A percentile compares a stretch with the other conserved stretches of the same genome.
Conservation (phyloP, 1,140 invertebrate species). For the Liolophura sinensis region DNA sequence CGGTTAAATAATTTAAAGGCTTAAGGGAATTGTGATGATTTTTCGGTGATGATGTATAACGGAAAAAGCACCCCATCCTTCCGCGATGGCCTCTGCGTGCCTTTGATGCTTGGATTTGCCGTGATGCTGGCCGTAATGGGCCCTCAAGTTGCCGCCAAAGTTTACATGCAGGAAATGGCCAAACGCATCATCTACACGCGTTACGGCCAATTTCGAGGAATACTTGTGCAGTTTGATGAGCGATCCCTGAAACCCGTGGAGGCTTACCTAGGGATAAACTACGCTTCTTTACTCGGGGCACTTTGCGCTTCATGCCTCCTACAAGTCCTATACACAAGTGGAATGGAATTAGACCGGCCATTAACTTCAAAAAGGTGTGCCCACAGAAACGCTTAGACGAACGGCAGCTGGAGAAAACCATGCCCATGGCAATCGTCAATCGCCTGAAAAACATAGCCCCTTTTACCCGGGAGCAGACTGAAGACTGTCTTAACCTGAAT, state of each 20-base stretch:
- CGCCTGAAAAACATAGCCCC: constrained; percentile 84
- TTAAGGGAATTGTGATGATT: too few relatives aligned
- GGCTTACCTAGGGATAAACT: constrained; percentile 91
- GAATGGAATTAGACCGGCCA: constrained; percentile 80
- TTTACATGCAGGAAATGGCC: too few relatives aligned
- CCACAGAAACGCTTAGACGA: constrained; percentile 81
- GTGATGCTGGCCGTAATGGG: too few relatives aligned
- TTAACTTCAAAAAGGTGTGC: constrained; percentile 75
- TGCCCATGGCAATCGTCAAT: constrained; percentile 84
- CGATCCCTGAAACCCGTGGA: constrained; percentile 85
- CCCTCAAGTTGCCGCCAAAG: too few relatives aligned
- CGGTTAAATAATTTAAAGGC: too few relatives aligned
- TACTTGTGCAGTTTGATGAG: constrained; percentile 81
- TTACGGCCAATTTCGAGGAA: constrained; percentile 85
- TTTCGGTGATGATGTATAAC: too few relatives aligned
- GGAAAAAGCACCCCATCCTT: too few relatives aligned
- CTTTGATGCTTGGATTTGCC: too few relatives aligned
- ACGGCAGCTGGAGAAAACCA: constrained; percentile 61
- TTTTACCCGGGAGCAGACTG: constrained; percentile 86
- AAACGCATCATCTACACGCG: constrained; percentile 65
- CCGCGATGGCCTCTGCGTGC: too few relatives aligned
- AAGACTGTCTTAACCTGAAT: constrained; percentile 96
- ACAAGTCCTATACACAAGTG: constrained; percentile 78
- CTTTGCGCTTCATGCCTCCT: constrained; percentile 91
- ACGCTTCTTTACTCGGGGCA: constrained; percentile 91